Evolutionary conservation across 2,113 vertebrate genomes (phyloP), one percentile per base, ranked within the genome.

Genomic region (Microcebus ravelobensis): DNA sequence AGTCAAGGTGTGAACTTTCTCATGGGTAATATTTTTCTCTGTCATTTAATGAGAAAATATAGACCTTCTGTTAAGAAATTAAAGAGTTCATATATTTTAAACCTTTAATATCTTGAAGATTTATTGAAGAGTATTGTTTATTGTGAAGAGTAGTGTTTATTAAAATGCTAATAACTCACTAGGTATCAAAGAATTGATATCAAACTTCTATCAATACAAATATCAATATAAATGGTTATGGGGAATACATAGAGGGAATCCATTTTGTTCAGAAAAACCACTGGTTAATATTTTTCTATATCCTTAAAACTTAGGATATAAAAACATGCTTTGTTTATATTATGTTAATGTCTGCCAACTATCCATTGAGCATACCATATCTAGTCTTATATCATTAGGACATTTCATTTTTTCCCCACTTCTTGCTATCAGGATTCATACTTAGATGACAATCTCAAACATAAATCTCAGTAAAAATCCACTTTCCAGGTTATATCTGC

Each of bases 181-280:
- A 52, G 48, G 21, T 52, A 85, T 77, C 45, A 82, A 52, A 93
- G 34, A 84, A 79, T 87, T 71, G 67, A 83, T 61, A 65, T 61
- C 70, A 96, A 90, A 80, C n/a, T 45, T 94, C 55, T 90, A 27
- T 76, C n/a, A 86, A 34, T 87, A 91, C 87, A 85, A 96, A 84
- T 90, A 90, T 13, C 8, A 59, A 88, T n/a, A 50, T 6, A 84
- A 50, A 59, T 88, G 20, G 34, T 87, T 73, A 84, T 34, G 20
- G 39, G 20, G 2, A 59, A 79, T 84, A 80, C 45, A 83, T 17
- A 80, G 27, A 96, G 8, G 63, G 89, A 91, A 45, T 59, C 23
- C 21, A 70, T 61, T 68, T 74, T 59, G 3, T 80, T 81, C 50
- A 79, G 61, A 39, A 91, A 70, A 73, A 31, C 2, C 15, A 50